phyloP scores from a whole-genome alignment of 2,888 invertebrate genomes.

The Himalopsyche kuldschensis region DNA sequence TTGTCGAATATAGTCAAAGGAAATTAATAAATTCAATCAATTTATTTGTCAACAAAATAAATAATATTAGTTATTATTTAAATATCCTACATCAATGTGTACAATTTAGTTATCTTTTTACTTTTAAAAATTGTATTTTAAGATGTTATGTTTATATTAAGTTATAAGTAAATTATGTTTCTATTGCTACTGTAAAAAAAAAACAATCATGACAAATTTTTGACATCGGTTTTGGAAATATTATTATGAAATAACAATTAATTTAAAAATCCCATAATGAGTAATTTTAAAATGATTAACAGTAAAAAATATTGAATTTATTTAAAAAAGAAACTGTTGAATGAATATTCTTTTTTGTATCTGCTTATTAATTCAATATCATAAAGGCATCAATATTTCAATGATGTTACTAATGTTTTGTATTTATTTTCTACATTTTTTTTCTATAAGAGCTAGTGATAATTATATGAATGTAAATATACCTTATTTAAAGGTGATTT shows the following conservation, averaged over 20 bases:
- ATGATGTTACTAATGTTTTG: neutral
- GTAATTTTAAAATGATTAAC: conserved; percentile 4
- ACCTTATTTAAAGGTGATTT: neutral
- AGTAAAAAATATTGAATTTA: neutral
- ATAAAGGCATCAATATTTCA: neutral
- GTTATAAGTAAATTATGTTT: conserved; percentile 12
- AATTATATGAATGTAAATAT: neutral
- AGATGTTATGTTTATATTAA: conserved; percentile 5
- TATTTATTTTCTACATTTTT: neutral
- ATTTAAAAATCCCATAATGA: neutral
- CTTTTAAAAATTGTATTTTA: neutral
- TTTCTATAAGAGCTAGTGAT: neutral
- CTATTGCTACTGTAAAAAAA: neutral
- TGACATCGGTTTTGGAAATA: conserved; percentile 19
- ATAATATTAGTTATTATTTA: conserved; percentile 12
- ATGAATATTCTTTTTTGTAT: neutral
- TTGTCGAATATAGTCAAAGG: neutral
- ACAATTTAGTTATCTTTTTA: conserved; percentile 11
- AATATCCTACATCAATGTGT: conserved; percentile 14
- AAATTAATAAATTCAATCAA: neutral
- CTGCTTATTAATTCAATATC: neutral
- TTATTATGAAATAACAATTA: neutral
- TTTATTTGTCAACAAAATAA: neutral
- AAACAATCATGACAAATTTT: conserved; percentile 29
- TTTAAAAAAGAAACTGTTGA: neutral